Evolutionary conservation across 2,797 vertebrate genomes (phyloP).

Genomic region (Brachyrhaphis roseni): DNA sequence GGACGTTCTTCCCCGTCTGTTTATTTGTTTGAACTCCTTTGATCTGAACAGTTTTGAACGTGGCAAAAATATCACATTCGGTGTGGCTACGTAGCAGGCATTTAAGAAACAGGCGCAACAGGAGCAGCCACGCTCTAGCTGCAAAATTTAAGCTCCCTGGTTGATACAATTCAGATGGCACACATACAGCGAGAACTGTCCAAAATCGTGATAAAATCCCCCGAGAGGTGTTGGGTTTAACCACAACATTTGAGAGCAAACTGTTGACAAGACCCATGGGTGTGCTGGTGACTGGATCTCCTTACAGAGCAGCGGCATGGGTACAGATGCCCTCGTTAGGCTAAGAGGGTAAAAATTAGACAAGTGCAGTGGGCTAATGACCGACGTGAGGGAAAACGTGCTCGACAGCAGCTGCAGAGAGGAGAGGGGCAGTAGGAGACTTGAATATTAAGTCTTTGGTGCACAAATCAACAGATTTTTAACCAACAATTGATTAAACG

Average conservation of each 20-base stretch:
- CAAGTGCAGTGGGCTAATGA: slow-evolving; percentile 45
- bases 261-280: slow-evolving; percentile 65
- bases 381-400: slow-evolving; percentile 18
- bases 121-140: not conserved
- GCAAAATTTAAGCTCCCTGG: not conserved
- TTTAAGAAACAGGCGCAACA: not conserved
- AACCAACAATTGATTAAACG: slow-evolving; percentile 6
- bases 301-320: slow-evolving; percentile 52
- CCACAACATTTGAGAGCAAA: slow-evolving; percentile 74
- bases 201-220: slow-evolving; percentile 50
- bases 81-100: slow-evolving; percentile 1
- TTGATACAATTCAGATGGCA: slow-evolving; percentile 33
- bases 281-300: slow-evolving; percentile 64
- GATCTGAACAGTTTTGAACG: not conserved
- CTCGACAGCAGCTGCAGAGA: slow-evolving; percentile 22
- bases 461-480: slow-evolving; percentile 3
- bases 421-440: not conserved
- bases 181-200: slow-evolving; percentile 28
- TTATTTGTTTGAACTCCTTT: not conserved
- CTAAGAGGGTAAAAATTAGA: slow-evolving; percentile 57
- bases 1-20: not conserved
- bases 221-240: slow-evolving; percentile 76
- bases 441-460: not conserved
- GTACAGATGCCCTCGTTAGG: slow-evolving; percentile 48
- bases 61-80: not conserved